Evolutionary conservation across 1,140 invertebrate genomes (phyloP).

Genomic region (Zaprionus nigranus): DNA sequence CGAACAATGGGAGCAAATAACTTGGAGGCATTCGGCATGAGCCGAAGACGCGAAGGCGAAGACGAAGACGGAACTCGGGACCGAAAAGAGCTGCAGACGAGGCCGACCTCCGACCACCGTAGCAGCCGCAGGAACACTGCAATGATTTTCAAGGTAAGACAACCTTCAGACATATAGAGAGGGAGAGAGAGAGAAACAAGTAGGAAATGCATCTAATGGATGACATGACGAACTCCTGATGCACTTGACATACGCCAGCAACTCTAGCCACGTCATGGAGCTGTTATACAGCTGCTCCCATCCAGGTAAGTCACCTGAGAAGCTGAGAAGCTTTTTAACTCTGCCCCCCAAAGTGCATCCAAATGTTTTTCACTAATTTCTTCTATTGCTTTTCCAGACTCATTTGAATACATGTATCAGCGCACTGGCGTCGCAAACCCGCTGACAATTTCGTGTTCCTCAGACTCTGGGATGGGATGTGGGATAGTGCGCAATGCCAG

Average conservation of each 20-base stretch:
- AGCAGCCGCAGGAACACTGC: constrained; percentile 65
- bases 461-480: neutral
- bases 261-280: neutral
- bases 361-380: neutral
- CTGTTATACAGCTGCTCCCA: neutral
- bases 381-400: neutral
- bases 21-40: constrained; percentile 71
- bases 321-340: neutral
- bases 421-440: constrained; percentile 5
- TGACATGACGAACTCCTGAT: constrained; percentile 34
- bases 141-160: constrained; percentile 80
- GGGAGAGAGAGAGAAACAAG: neutral
- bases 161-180: constrained; percentile 35
- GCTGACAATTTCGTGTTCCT: constrained; percentile 13
- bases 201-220: constrained; percentile 21
- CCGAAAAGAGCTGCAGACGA: neutral
- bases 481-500: neutral
- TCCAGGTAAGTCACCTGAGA: neutral
- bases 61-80: neutral
- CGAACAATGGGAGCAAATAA: constrained; percentile 82
- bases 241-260: constrained; percentile 9
- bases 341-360: neutral
- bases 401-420: neutral
- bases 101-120: constrained; percentile 65
- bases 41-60: constrained; percentile 42